Base-by-base conservation (phyloP, 2,797 vertebrate genomes). In the Tenualosa thibaudeaui region DNA sequence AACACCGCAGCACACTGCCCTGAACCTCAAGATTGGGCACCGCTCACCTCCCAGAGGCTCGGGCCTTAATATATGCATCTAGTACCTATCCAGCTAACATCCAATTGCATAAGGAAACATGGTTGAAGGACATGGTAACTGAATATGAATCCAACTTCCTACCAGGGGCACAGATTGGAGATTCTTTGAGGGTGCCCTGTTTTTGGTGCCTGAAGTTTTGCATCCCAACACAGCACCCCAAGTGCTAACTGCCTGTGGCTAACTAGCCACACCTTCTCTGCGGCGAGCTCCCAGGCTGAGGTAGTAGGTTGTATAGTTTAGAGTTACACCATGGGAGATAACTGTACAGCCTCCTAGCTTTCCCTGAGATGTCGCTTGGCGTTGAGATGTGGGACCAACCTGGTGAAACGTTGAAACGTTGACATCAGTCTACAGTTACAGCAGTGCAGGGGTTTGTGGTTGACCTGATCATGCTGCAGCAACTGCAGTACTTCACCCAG, bases 301-400 rank as follows among this genome's bases (percentile, higher is more conserved):
- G 98, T 99, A 99, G 98, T 99, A 99, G 97, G 98, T 99, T 99
- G 98, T 99, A 98, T 99, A 98, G 97, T 98, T 98, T 94, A 98
- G 97, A 97, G 96, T 98, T 96, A 97, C 95, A 98, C 95, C 96
- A 96, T 95, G 96, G 97, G 97, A 97, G 97, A 98, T 98, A 97
- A 99, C 98, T 99, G 97, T 99, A 99, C 98, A 98, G 96, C 98
- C 98, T 99, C 97, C 97, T 99, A 98, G 97, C 97, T 99, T 98
- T 99, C 97, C 98, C 95, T 97, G 97, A 96, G 98, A 96, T 24
- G 1, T 58, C 58, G n/a, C 19, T 22, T 31, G 17, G 53, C 17
- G 37, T 17, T 6, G 37, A 2, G 6, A 12, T 40, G 4, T 12
- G 71, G 71, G 71, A 78, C 71, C 17, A 17, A 22, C 15, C 12